A percentile compares a stretch with the other conserved stretches of the same genome.
phyloP scores from a whole-genome alignment of 1,140 invertebrate genomes.

The Diorhabda sublineata region DNA sequence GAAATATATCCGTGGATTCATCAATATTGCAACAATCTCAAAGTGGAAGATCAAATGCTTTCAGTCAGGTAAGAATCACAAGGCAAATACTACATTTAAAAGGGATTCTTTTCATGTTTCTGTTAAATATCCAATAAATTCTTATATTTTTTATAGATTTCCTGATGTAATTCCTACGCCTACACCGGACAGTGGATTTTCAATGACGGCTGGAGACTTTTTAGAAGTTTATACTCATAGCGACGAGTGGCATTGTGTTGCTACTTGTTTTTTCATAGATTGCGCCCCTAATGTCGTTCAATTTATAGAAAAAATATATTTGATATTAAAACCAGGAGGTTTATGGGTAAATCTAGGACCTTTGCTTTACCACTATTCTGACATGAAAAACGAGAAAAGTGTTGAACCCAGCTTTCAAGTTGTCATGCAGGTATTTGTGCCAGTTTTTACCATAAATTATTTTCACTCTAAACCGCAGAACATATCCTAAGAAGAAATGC shows the following conservation, averaged over 20 bases:
- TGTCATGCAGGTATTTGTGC: slow-evolving; percentile 46
- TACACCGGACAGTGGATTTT: slow-evolving; percentile 71
- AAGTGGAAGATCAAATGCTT: slow-evolving; percentile 73
- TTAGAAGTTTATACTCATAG: slow-evolving; percentile 63
- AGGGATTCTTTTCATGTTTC: too few relatives aligned
- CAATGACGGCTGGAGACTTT: slow-evolving; percentile 95
- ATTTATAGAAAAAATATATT: slow-evolving; percentile 92
- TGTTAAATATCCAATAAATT: not conserved
- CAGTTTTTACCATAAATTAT: too few relatives aligned
- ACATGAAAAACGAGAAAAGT: slow-evolving; percentile 82
- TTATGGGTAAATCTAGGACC: slow-evolving; percentile 91
- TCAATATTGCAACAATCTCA: slow-evolving; percentile 86
- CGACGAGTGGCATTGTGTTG: slow-evolving; percentile 86
- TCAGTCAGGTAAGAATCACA: slow-evolving; percentile 50
- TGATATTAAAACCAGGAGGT: slow-evolving; percentile 84
- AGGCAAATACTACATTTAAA: too few relatives aligned
- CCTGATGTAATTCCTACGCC: slow-evolving; percentile 84
- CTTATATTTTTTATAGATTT: slow-evolving; percentile 54
- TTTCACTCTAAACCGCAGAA: too few relatives aligned
- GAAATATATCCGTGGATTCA: slow-evolving; percentile 91
- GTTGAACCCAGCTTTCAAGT: slow-evolving; percentile 93
- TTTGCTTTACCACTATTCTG: slow-evolving; percentile 86
- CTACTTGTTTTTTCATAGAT: slow-evolving; percentile 97
- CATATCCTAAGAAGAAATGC: too few relatives aligned
- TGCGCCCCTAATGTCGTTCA: slow-evolving; percentile 94